Conservation (phyloP, 1,140 invertebrate genomes). For the Halictus rubicundus region DNA sequence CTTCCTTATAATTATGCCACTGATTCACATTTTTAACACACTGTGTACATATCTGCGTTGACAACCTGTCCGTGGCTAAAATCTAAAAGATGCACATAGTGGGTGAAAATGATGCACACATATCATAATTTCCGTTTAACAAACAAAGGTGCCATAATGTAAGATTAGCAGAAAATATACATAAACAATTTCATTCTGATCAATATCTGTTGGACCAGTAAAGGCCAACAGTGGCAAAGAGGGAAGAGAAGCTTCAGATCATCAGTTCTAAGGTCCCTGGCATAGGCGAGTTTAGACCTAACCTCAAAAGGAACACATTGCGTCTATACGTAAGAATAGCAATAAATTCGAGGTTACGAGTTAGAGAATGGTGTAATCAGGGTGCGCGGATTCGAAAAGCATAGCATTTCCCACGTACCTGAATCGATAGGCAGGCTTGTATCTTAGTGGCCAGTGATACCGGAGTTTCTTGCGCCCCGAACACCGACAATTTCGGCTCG, state of each 20-base stretch:
- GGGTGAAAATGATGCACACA: not conserved
- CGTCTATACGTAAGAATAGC: not conserved
- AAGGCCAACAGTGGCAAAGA: not conserved
- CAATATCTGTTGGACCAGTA: not conserved
- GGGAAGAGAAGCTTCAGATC: too few species aligned
- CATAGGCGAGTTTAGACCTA: slow-evolving; percentile 12
- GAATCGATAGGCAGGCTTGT: slow-evolving; percentile 82
- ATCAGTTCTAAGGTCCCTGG: not conserved
- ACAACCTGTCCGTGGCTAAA: slow-evolving; percentile 71
- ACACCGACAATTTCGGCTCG: slow-evolving; percentile 79
- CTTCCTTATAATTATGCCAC: slow-evolving; percentile 78
- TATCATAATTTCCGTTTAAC: not conserved
- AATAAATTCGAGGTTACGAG: not conserved
- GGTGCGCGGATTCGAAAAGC: not conserved
- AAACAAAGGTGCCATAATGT: not conserved
- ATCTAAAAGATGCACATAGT: slow-evolving; percentile 66
- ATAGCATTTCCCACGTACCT: slow-evolving; percentile 73
- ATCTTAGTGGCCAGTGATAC: slow-evolving; percentile 82
- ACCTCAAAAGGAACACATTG: slow-evolving; percentile 25
- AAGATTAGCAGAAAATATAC: too few species aligned
- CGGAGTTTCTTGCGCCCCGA: slow-evolving; percentile 75
- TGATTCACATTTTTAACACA: slow-evolving; percentile 76
- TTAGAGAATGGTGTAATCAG: not conserved
- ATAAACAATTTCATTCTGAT: not conserved
- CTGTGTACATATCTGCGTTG: slow-evolving; percentile 75